Evolutionary conservation across 2,113 vertebrate genomes (phyloP).

Genomic region (Nanger granti): DNA sequence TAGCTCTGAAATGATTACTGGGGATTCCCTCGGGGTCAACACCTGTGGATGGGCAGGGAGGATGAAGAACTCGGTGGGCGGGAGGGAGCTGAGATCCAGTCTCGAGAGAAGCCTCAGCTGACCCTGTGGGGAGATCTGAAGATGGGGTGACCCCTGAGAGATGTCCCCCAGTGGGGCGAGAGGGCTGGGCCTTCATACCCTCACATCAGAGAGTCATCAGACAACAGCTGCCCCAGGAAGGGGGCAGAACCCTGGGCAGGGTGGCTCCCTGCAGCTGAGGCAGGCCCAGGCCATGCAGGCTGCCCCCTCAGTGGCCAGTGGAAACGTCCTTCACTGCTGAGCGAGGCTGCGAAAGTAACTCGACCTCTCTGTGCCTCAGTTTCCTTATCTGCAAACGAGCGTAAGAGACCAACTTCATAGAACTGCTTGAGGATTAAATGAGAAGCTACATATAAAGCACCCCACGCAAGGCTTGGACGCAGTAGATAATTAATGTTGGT

Average conservation of each 20-base stretch:
- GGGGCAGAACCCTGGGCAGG: neutral
- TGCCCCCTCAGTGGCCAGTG: neutral
- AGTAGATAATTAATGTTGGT: neutral
- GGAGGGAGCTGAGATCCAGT: neutral
- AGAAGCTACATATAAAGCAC: rapidly evolving
- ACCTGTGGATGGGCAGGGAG: neutral
- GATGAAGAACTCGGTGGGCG: neutral
- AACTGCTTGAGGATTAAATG: neutral
- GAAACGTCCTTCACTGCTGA: neutral
- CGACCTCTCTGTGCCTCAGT: neutral
- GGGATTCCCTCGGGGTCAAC: too few relatives aligned
- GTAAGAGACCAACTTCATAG: neutral
- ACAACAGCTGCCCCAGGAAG: neutral
- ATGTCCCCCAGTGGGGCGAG: rapidly evolving
- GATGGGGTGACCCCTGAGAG: neutral
- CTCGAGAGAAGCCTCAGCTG: neutral
- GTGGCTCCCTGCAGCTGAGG: neutral
- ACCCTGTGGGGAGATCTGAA: neutral
- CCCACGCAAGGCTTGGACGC: neutral
- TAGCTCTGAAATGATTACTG: neutral
- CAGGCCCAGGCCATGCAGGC: neutral
- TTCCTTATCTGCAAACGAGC: neutral
- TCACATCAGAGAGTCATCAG: neutral
- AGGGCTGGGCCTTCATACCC: neutral
- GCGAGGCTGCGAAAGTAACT: neutral